A percentile compares a stretch with the other conserved stretches of the same genome.
Evolutionary conservation across 2,797 vertebrate species (phyloP).

Genomic region (Phylloscopus collybita): DNA sequence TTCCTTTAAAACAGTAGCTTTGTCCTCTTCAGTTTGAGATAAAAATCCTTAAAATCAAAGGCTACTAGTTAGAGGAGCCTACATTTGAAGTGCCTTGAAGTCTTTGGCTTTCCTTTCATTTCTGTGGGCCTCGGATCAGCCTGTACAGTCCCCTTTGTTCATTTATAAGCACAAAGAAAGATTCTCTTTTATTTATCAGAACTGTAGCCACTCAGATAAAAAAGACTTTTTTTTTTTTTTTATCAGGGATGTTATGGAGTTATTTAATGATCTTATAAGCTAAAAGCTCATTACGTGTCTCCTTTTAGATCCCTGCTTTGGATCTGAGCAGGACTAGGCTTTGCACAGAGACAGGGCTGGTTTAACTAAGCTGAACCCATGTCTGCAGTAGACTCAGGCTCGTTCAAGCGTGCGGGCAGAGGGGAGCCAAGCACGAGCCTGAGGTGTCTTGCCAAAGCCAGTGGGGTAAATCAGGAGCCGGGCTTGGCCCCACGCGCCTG

Average conservation of each 20-base stretch:
- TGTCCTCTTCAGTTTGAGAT: conserved; percentile 30
- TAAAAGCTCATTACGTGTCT: neutral
- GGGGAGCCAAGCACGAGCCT: neutral
- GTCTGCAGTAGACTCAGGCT: neutral
- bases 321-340: neutral
- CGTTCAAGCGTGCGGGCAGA: rapidly evolving
- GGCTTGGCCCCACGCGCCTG: neutral
- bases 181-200: conserved; percentile 49
- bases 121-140: neutral
- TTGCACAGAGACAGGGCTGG: neutral
- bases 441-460: neutral
- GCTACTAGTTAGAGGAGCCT: conserved; percentile 21
- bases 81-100: conserved; percentile 54
- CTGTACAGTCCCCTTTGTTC: conserved; percentile 39
- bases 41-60: conserved; percentile 66
- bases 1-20: conserved; percentile 27
- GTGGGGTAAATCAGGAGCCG: neutral
- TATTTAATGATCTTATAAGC: conserved; percentile 22
- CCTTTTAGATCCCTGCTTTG: neutral
- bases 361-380: neutral
- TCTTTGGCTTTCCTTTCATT: conserved; percentile 52
- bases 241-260: neutral
- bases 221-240: neutral
- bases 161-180: conserved; percentile 51
- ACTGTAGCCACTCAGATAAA: neutral